Base-by-base conservation (phyloP, 2,113 vertebrate species). In the Vidua chalybeata region DNA sequence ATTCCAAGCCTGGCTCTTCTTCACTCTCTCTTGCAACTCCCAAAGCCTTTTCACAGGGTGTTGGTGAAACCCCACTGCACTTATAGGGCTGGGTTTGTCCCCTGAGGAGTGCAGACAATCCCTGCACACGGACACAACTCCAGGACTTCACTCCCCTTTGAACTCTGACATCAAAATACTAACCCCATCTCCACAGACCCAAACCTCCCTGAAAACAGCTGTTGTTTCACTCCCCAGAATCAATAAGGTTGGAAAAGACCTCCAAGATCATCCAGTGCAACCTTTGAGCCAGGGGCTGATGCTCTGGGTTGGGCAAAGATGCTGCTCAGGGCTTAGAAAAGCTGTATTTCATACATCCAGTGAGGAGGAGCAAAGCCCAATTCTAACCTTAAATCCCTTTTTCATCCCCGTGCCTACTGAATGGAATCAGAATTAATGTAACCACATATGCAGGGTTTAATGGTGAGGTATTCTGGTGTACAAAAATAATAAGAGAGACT, bases 281-380 rank as follows among this genome's bases (percentile, higher is more conserved):
- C 13, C 19, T 75, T 26, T 22, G 37, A 73, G 33, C 15, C 43
- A 8, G 0, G 24, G 35, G 20, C 15, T 49, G 27, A 33, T 15
- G 31, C 43, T n/a, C 27, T 7, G 52, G n/a, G 11, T 11, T 1
- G 2, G 39, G 30, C 30, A 52, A 27, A n/a, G 15, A 7, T 17
- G 28, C 23, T 52, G 63, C 46, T 58, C 17, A 61, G 11, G 15
- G 30, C 48, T 39, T 35, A 12, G 13, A 18, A 79, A 54, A 76
- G 9, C 8, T 10, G 1, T 3, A 19, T 9, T 9, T 19, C 24
- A 4, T 6, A 9, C 37, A 18, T 7, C 31, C 5, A 6, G 19
- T 6, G 21, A 46, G 30, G 48, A 56, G 0, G 2, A 88, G 15
- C 45, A 86, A 54, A 61, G 22, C 21, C 30, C n/a, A 22, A 1